These are phyloP conservation scores for Heliocidaris erythrogramma DNA, from an alignment of 35 echinoderm and acorn worm species.

Conservation along the genomic window DNA sequence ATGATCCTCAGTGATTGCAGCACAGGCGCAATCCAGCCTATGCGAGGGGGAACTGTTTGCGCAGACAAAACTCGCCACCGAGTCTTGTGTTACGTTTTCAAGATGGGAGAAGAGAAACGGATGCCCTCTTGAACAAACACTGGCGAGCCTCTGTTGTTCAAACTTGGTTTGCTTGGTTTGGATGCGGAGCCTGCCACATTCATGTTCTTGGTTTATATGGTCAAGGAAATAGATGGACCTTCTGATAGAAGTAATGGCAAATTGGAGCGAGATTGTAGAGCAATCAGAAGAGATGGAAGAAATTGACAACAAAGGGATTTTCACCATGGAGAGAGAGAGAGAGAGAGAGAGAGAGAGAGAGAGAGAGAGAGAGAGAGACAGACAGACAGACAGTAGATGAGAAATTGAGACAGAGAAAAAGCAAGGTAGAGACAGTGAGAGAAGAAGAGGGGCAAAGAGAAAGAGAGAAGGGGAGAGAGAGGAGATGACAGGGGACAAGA, in stretches of 20 bases:
- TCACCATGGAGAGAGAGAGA: not conserved
- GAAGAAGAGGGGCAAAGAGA: not conserved
- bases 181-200: not conserved
- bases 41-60: not conserved
- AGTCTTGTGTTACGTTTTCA: not conserved
- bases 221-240: not conserved
- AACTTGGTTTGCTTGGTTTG: not conserved
- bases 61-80: conserved; percentile 7
- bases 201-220: conserved; percentile 1
- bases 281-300: not conserved
- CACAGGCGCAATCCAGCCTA: not conserved
- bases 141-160: not conserved
- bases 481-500: not conserved
- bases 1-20: not conserved
- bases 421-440: not conserved
- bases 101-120: not conserved
- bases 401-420: too few relatives aligned
- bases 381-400: too few relatives aligned
- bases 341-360: not conserved
- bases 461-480: not conserved
- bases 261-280: not conserved
- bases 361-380: too few relatives aligned
- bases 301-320: not conserved
- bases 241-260: not conserved
- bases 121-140: conserved; percentile 9